Percentiles rank a stretch among this genome's conserved stretches.
Evolutionary conservation across 2,113 vertebrate species (phyloP).

Genomic region (Xenus cinereus): DNA sequence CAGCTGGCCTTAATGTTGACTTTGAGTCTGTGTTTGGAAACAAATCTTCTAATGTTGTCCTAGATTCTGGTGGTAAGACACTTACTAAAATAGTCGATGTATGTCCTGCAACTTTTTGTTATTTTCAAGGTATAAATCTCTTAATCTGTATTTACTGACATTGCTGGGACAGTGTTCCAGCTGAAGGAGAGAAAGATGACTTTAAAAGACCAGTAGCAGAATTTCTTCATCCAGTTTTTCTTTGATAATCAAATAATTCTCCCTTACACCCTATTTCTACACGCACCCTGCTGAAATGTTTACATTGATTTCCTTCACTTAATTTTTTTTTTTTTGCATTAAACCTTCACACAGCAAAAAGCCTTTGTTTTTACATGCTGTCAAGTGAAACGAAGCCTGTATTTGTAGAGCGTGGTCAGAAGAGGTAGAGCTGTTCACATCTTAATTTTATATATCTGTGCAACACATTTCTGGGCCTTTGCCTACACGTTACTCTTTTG

Average conservation of each 20-base stretch:
- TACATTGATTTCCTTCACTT: neutral
- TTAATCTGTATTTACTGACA: neutral
- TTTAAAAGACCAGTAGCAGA: neutral
- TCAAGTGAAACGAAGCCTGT: neutral
- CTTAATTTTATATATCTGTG: neutral
- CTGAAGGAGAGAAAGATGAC: neutral
- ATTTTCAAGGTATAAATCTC: neutral
- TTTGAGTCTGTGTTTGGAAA: slow-evolving; percentile 97
- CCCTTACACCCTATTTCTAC: neutral
- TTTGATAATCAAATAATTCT: neutral
- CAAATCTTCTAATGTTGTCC: slow-evolving; percentile 82
- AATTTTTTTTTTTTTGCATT: neutral
- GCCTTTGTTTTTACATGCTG: neutral
- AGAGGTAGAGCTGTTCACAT: neutral
- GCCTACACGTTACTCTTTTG: neutral
- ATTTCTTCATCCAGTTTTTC: neutral
- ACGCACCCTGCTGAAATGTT: neutral
- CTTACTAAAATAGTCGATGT: neutral
- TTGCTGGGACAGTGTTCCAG: neutral
- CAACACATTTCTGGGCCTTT: neutral
- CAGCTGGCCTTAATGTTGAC: slow-evolving; percentile 90
- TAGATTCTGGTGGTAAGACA: slow-evolving; percentile 87
- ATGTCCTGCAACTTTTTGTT: neutral
- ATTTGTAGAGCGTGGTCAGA: neutral
- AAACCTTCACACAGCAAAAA: neutral